Conservation (phyloP, 2,113 vertebrate species). For the Mesembrinibis cayennensis region DNA sequence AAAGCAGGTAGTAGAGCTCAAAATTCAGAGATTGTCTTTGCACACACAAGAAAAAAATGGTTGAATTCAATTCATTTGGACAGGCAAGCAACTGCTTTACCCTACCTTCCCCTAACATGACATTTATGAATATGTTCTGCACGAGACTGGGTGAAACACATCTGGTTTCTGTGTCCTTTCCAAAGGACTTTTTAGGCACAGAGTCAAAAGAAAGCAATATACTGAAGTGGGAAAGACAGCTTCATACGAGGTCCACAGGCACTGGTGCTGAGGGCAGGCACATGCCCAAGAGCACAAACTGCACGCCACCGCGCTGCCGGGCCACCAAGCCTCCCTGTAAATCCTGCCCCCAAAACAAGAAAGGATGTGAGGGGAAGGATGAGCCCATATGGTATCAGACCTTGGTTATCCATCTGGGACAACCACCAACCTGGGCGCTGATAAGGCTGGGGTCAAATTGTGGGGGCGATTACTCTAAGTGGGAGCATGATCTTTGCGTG, state of each 20-base stretch:
- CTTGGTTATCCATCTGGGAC: neutral
- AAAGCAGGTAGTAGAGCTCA: neutral
- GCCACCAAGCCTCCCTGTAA: neutral
- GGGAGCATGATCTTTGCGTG: neutral
- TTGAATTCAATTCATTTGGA: neutral
- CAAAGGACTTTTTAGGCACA: neutral
- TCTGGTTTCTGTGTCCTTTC: neutral
- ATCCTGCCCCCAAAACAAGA: fast-evolving
- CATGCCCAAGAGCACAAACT: too few species aligned
- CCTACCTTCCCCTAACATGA: neutral
- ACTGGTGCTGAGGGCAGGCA: neutral
- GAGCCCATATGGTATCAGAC: neutral
- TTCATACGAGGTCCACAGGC: neutral
- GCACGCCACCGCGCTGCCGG: neutral
- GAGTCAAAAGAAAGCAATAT: neutral
- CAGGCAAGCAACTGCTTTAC: fast-evolving
- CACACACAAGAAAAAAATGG: neutral
- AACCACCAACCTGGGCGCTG: neutral
- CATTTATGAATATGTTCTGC: neutral
- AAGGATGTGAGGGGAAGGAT: neutral
- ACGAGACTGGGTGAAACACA: neutral
- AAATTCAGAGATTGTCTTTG: neutral
- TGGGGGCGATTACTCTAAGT: neutral
- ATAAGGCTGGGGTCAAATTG: neutral
- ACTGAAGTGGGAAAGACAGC: neutral